phyloP scores from a whole-genome alignment of 2,888 invertebrate species.

The Epistrophella euchroma region DNA sequence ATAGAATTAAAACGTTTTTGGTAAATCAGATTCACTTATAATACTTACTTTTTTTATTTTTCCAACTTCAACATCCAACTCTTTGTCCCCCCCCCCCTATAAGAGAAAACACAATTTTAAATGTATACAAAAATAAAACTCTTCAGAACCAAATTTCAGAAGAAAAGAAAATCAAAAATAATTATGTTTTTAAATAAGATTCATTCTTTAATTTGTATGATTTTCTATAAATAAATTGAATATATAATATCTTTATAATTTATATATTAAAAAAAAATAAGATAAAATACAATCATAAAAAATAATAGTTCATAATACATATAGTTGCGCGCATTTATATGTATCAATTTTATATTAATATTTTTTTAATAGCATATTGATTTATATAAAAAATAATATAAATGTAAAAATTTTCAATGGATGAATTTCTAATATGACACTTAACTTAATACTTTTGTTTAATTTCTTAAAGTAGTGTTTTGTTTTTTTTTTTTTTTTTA shows the following conservation, averaged over 20 bases:
- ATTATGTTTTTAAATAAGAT: constrained; percentile 78
- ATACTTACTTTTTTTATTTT: too few species aligned
- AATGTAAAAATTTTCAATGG: constrained; percentile 44
- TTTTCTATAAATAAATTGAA: constrained; percentile 72
- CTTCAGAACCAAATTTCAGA: neutral
- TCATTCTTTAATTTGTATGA: constrained; percentile 76
- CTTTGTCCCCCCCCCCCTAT: too few species aligned
- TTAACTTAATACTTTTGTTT: constrained; percentile 82
- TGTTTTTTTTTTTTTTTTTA: constrained; percentile 48
- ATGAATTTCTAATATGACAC: constrained; percentile 81
- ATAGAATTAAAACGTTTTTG: too few species aligned
- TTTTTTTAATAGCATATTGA: constrained; percentile 3
- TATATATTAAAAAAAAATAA: constrained; percentile 46
- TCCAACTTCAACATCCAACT: too few species aligned
- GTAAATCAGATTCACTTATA: too few species aligned
- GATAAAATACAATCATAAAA: constrained; percentile 43
- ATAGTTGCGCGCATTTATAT: constrained; percentile 72
- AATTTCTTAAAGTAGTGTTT: constrained; percentile 14
- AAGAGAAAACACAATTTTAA: too few species aligned
- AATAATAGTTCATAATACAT: constrained; percentile 66
- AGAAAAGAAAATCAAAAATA: constrained; percentile 21
- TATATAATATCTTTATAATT: constrained; percentile 34
- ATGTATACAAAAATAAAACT: too few species aligned
- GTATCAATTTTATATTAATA: constrained; percentile 55
- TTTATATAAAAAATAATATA: constrained; percentile 38